Evolutionary conservation across 2,888 invertebrate genomes (phyloP).

Genomic region (Tricholauxania praeusta): DNA sequence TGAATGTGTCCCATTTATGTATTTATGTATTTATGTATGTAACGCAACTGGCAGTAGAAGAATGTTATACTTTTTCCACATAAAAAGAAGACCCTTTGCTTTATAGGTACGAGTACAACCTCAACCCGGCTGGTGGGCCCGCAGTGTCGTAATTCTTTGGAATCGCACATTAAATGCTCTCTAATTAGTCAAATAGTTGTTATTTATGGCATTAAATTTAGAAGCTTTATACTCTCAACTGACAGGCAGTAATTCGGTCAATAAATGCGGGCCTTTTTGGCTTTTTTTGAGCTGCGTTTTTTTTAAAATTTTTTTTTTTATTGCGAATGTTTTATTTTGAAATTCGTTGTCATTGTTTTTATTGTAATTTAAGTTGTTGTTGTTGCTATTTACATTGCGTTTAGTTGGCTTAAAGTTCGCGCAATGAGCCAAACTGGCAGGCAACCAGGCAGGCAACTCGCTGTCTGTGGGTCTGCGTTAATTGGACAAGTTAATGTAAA

Average conservation of each 20-base stretch:
- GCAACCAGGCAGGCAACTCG: neutral
- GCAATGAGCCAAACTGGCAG: neutral
- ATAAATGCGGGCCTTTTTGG: neutral
- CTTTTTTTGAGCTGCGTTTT: slow-evolving; percentile 17
- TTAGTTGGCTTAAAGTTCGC: slow-evolving; percentile 46
- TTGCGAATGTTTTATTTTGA: slow-evolving; percentile 38
- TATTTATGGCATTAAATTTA: slow-evolving; percentile 2
- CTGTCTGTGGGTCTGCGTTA: slow-evolving; percentile 38
- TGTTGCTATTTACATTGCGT: slow-evolving; percentile 59
- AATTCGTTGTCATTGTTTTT: slow-evolving; percentile 55
- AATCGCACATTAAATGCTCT: slow-evolving; percentile 10
- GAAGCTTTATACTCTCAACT: neutral
- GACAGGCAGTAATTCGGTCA: neutral
- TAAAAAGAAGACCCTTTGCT: neutral
- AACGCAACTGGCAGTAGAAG: too few relatives aligned
- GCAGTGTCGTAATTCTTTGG: slow-evolving; percentile 3
- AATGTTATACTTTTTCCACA: neutral
- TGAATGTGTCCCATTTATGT: too few relatives aligned
- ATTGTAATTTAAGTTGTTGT: slow-evolving; percentile 17
- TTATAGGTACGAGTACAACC: neutral
- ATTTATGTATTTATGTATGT: too few relatives aligned
- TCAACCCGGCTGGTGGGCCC: neutral
- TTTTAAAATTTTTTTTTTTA: slow-evolving; percentile 7
- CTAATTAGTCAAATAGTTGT: slow-evolving; percentile 9
- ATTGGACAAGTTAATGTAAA: slow-evolving; percentile 47